phyloP scores from a whole-genome alignment of 2,797 vertebrate genomes.

The Mus minutoides region DNA sequence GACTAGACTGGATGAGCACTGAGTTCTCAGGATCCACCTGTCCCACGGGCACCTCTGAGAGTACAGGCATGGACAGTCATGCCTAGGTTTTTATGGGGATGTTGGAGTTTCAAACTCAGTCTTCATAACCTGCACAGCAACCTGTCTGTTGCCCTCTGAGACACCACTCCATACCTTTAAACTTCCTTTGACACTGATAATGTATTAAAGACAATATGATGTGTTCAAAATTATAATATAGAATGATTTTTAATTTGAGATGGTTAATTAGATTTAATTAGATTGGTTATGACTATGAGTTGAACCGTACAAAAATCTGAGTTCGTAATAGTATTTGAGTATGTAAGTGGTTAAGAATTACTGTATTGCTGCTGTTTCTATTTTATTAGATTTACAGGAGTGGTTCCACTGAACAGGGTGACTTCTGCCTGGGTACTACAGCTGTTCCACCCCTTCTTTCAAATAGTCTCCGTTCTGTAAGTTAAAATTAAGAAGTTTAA shows the following conservation, averaged over 20 bases:
- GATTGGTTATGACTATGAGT: slow-evolving; percentile 41
- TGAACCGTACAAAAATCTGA: slow-evolving; percentile 40
- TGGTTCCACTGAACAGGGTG: background rate
- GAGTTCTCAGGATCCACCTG: background rate
- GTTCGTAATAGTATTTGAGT: slow-evolving; percentile 44
- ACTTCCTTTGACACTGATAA: slow-evolving; percentile 7
- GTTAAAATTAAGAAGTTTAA: slow-evolving; percentile 45
- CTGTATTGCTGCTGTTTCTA: slow-evolving; percentile 42
- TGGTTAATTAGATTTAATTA: slow-evolving; percentile 43
- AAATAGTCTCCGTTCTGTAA: background rate
- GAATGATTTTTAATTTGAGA: slow-evolving; percentile 47
- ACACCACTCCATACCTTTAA: background rate
- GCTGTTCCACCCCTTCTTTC: background rate
- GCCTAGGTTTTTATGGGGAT: background rate
- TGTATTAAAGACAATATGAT: slow-evolving; percentile 5
- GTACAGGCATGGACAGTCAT: background rate
- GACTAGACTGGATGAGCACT: background rate
- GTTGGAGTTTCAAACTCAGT: background rate
- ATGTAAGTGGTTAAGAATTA: slow-evolving; percentile 18
- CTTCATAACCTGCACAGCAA: background rate
- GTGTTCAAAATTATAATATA: background rate
- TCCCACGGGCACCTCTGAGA: background rate
- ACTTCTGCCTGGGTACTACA: background rate
- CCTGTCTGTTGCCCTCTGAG: background rate
- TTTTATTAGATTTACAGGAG: slow-evolving; percentile 18